Evolutionary conservation across 2,888 invertebrate species (phyloP).

Genomic region (Dione juno): DNA sequence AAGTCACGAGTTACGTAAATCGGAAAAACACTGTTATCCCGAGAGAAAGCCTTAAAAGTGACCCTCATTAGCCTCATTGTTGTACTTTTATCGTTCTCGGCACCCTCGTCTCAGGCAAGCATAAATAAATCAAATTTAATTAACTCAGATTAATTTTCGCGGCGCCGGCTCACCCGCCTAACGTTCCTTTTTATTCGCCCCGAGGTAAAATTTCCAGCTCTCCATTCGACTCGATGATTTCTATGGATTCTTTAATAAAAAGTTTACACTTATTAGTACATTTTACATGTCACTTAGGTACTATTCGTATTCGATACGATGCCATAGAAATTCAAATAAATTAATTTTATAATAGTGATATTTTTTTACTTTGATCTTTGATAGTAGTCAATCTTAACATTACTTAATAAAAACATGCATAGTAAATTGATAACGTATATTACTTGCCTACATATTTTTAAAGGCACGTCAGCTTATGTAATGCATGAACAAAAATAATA

Average conservation of each 20-base stretch:
- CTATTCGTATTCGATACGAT: conserved; percentile 57
- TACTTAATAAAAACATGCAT: no score
- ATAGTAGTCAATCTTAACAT: background rate
- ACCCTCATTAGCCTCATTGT: conserved; percentile 79
- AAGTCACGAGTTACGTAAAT: conserved; percentile 69
- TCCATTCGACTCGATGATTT: conserved; percentile 62
- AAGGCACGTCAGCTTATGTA: background rate
- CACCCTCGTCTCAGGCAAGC: conserved; percentile 61
- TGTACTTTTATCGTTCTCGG: conserved; percentile 76
- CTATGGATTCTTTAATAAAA: conserved; percentile 81
- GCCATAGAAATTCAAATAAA: conserved; percentile 65
- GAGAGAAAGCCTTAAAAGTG: conserved; percentile 76
- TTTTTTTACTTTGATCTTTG: conserved; percentile 51
- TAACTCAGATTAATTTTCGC: conserved; percentile 83
- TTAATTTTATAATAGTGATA: conserved; percentile 66
- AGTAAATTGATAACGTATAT: no score
- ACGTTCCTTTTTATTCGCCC: conserved; percentile 78
- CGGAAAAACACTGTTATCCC: conserved; percentile 74
- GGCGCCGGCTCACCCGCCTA: conserved; percentile 60
- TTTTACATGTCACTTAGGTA: conserved; percentile 69
- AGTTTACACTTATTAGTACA: conserved; percentile 73
- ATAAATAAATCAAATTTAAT: conserved; percentile 84
- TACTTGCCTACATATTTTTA: no score
- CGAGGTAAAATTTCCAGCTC: conserved; percentile 67
- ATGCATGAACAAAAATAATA: no score